These are phyloP conservation scores for Euwallacea fornicatus DNA, from an alignment of 1,140 invertebrate genomes.

Conservation along the genomic window DNA sequence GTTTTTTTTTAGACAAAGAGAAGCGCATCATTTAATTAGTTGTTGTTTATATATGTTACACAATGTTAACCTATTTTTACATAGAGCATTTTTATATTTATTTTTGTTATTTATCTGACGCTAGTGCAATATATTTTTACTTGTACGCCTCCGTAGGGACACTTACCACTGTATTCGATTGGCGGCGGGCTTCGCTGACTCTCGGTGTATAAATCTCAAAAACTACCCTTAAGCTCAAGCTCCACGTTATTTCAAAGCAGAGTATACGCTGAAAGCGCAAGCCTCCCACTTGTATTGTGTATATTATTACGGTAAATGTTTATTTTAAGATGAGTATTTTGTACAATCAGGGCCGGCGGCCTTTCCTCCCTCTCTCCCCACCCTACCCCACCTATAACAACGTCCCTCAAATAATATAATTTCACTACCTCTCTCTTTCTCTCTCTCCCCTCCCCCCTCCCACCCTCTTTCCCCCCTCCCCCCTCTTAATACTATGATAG, in stretches of 20 bases:
- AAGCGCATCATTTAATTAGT: slow-evolving; percentile 21
- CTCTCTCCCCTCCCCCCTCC: background rate
- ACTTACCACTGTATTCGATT: slow-evolving; percentile 10
- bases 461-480: background rate
- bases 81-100: slow-evolving; percentile 46
- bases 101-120: slow-evolving; percentile 40
- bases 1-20: slow-evolving; percentile 6
- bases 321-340: background rate
- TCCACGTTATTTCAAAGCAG: background rate
- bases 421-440: background rate
- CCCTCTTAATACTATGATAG: slow-evolving; percentile 14
- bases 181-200: background rate
- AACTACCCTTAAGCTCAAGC: background rate
- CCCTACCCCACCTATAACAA: slow-evolving; percentile 1
- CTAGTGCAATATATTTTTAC: slow-evolving; percentile 39
- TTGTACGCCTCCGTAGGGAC: slow-evolving; percentile 21
- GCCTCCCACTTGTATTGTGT: background rate
- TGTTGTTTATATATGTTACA: slow-evolving; percentile 32
- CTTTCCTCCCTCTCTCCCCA: background rate
- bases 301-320: background rate
- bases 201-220: background rate
- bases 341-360: background rate
- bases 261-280: background rate
- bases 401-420: background rate
- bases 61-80: slow-evolving; percentile 44